A percentile compares a stretch with the other conserved stretches of the same genome.
These are phyloP conservation scores for Pelvicachromis taeniatus DNA, from an alignment of 2,113 vertebrate genomes.

Conservation along the genomic window DNA sequence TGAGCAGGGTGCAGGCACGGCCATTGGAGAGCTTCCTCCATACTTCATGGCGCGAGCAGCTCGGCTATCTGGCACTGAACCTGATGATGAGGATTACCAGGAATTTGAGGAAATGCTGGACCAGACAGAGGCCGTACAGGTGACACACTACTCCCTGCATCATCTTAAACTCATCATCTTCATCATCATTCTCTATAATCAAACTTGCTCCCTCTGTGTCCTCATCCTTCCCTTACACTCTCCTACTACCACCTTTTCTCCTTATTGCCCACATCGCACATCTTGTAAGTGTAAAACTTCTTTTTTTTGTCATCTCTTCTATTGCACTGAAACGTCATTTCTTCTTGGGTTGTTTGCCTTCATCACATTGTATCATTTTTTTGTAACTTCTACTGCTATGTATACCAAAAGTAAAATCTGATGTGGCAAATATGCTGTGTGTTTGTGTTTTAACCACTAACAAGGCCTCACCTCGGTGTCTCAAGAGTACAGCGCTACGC, in stretches of 20 bases:
- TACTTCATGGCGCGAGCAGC: conserved; percentile 87
- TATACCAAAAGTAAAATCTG: background rate
- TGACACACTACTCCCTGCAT: conserved; percentile 47
- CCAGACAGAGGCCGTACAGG: conserved; percentile 79
- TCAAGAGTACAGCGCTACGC: background rate
- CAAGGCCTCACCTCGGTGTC: background rate
- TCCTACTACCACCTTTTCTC: too few species aligned
- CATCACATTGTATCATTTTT: background rate
- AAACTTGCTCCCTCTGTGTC: background rate
- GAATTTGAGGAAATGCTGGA: conserved; percentile 87
- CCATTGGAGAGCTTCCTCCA: conserved; percentile 79
- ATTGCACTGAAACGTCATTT: background rate
- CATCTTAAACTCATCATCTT: background rate
- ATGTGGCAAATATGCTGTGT: background rate
- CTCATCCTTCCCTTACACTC: background rate
- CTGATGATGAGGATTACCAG: conserved; percentile 84
- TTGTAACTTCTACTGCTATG: background rate
- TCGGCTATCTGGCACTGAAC: conserved; percentile 79
- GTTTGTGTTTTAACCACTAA: background rate
- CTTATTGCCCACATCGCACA: background rate
- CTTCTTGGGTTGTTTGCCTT: background rate
- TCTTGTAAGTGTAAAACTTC: background rate
- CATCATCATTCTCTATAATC: background rate
- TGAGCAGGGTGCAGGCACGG: conserved; percentile 38
- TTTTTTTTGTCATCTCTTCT: background rate